Percentiles rank a stretch among this genome's conserved stretches.
phyloP scores from a whole-genome alignment of 2,888 invertebrate species.

The Aphodius granarius region DNA sequence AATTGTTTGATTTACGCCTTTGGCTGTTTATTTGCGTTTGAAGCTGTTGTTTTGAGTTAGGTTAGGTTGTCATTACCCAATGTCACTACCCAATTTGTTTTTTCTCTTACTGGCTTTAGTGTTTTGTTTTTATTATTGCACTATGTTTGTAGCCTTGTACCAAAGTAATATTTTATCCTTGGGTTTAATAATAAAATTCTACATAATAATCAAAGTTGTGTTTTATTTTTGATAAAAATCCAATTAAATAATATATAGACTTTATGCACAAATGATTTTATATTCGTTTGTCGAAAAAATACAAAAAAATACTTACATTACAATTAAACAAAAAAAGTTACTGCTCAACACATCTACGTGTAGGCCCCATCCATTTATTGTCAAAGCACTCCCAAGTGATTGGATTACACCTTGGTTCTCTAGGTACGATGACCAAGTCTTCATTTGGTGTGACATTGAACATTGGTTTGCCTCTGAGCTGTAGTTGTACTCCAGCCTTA shows the following conservation, averaged over 20 bases:
- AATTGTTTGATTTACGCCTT: constrained; percentile 15
- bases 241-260: too few species aligned
- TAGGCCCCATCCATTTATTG: neutral
- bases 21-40: constrained; percentile 9
- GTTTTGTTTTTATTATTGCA: constrained; percentile 17
- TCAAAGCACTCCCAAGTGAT: constrained; percentile 37
- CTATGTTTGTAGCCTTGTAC: constrained; percentile 29
- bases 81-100: constrained; percentile 13
- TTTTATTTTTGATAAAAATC: constrained; percentile 19
- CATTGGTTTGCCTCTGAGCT: constrained; percentile 20
- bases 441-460: constrained; percentile 26
- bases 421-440: constrained; percentile 24
- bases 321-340: neutral
- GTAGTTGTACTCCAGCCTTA: constrained; percentile 13
- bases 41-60: constrained; percentile 11
- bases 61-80: constrained; percentile 15
- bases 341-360: neutral
- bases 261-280: too few species aligned
- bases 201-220: constrained; percentile 13
- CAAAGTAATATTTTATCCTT: constrained; percentile 30
- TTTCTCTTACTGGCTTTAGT: constrained; percentile 4
- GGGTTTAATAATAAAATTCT: constrained; percentile 29
- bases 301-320: too few species aligned
- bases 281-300: too few species aligned
- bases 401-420: constrained; percentile 33